phyloP scores from a whole-genome alignment of 64 coral and sea anemone species.

The Anthopleura sola region DNA sequence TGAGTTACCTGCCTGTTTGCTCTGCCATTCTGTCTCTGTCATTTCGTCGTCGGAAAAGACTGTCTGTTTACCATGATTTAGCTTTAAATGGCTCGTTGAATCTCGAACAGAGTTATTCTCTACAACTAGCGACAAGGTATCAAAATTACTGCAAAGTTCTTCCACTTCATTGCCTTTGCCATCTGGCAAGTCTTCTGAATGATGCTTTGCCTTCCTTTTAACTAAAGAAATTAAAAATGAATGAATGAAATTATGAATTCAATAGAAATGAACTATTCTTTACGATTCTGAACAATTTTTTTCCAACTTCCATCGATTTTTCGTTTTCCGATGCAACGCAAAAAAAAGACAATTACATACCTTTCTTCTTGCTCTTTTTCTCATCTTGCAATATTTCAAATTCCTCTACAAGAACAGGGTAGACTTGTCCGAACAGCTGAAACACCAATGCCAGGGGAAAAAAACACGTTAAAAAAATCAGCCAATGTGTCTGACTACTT shows the following conservation, averaged over 20 bases:
- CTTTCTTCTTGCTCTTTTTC: conserved; percentile 6
- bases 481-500: too few species aligned
- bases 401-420: conserved; percentile 43
- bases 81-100: too few species aligned
- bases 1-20: not conserved
- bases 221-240: not conserved
- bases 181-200: not conserved
- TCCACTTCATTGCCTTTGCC: not conserved
- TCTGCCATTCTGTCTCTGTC: not conserved
- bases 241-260: too few species aligned
- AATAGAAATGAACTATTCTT: too few species aligned
- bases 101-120: not conserved
- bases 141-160: not conserved
- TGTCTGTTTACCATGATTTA: not conserved
- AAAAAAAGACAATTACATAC: not conserved
- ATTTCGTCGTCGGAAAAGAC: not conserved
- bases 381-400: not conserved
- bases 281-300: too few species aligned
- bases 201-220: not conserved
- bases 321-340: too few species aligned
- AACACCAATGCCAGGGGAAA: not conserved
- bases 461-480: not conserved
- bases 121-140: not conserved
- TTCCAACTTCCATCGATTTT: too few species aligned
- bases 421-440: conserved; percentile 39